Conservation (phyloP, 2,113 vertebrate species). For the Oreochromis tanganicae region DNA sequence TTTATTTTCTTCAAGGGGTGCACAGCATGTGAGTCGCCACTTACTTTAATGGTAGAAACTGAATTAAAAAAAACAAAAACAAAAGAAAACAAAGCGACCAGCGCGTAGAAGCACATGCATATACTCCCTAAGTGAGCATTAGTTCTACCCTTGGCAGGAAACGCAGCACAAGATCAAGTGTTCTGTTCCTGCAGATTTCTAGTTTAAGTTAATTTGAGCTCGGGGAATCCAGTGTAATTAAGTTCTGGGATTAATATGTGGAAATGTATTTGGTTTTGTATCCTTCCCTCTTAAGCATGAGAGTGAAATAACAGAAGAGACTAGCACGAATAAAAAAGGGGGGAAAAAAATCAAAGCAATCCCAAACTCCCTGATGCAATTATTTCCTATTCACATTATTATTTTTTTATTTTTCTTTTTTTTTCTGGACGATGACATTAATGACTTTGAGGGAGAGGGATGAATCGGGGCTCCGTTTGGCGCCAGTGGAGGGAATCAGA, state of each 20-base stretch:
- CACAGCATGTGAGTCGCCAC: background rate
- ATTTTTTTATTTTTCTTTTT: conserved; percentile 69
- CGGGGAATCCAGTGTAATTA: conserved; percentile 76
- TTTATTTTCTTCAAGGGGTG: background rate
- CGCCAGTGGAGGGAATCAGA: conserved; percentile 62
- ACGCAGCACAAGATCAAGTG: conserved; percentile 61
- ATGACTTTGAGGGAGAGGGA: conserved; percentile 83
- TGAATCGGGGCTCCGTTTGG: conserved; percentile 54
- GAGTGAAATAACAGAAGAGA: conserved; percentile 71
- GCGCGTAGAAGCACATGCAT: background rate
- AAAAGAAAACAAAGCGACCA: background rate
- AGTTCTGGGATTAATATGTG: conserved; percentile 69
- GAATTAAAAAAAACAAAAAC: rapidly evolving
- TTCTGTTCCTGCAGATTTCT: conserved; percentile 71
- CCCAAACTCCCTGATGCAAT: conserved; percentile 88
- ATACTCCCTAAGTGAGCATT: background rate
- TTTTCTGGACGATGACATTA: conserved; percentile 82
- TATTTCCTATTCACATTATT: conserved; percentile 88
- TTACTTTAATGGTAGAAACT: background rate
- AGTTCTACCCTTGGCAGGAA: conserved; percentile 4
- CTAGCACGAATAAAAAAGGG: conserved; percentile 74
- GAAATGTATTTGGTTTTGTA: conserved; percentile 72
- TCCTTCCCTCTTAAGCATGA: conserved; percentile 63
- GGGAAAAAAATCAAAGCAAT: conserved; percentile 74
- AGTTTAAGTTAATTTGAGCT: conserved; percentile 73